Conservation (phyloP, 2,797 vertebrate genomes). For the Pipistrellus kuhlii region DNA sequence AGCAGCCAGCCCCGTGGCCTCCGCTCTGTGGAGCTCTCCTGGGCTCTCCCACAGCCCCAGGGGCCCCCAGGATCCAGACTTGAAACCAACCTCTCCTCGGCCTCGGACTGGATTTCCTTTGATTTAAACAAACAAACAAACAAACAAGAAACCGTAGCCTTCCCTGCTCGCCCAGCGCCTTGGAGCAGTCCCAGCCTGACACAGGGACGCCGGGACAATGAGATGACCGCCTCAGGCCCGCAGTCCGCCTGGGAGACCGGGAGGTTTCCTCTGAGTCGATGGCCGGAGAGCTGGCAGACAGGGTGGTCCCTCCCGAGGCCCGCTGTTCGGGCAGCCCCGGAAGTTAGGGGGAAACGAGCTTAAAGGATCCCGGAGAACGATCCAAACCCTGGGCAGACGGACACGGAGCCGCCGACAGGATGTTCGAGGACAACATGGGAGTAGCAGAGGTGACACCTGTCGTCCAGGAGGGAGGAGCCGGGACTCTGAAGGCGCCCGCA, state of each 20-base stretch:
- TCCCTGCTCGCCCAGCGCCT: neutral
- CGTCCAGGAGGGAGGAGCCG: neutral
- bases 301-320: neutral
- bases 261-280: slow-evolving; percentile 30
- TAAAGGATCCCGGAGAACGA: neutral
- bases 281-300: slow-evolving; percentile 38
- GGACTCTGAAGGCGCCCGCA: too few relatives aligned
- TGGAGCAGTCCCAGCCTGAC: slow-evolving; percentile 48
- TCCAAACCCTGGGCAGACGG: neutral
- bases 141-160: neutral
- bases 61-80: neutral
- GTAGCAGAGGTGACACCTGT: neutral
- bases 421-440: accelerated
- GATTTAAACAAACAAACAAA: slow-evolving; percentile 58
- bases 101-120: slow-evolving; percentile 13
- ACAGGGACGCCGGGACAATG: slow-evolving; percentile 52
- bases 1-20: neutral
- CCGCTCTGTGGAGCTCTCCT: neutral
- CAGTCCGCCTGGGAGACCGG: slow-evolving; percentile 32
- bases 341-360: neutral
- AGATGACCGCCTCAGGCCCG: neutral
- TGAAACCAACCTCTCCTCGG: neutral
- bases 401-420: neutral
- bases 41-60: neutral
- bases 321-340: neutral